Conservation (phyloP, 2,888 invertebrate genomes). For the Platycnemis pennipes region DNA sequence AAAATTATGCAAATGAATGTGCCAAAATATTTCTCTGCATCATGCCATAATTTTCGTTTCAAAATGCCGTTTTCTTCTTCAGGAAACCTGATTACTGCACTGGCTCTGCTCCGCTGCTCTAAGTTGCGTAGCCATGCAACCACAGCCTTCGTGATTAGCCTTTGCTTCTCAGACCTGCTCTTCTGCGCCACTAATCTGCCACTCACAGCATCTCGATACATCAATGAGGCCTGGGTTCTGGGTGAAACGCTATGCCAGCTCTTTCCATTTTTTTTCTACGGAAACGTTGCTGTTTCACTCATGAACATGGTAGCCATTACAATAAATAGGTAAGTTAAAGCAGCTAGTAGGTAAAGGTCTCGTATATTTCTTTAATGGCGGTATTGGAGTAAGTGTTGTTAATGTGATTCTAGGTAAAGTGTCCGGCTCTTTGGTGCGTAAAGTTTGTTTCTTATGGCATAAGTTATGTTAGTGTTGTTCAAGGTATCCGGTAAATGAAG, state of each 20-base stretch:
- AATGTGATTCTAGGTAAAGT: too few species aligned
- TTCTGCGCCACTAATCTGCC: slow-evolving; percentile 93
- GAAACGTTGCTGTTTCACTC: slow-evolving; percentile 92
- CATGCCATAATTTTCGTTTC: slow-evolving; percentile 51
- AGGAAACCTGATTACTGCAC: slow-evolving; percentile 92
- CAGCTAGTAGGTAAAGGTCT: too few species aligned
- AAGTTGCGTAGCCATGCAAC: slow-evolving; percentile 92
- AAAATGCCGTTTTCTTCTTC: slow-evolving; percentile 76
- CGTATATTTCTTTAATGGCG: neutral
- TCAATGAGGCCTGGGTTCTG: slow-evolving; percentile 90
- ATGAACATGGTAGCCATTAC: slow-evolving; percentile 95
- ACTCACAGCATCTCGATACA: slow-evolving; percentile 90
- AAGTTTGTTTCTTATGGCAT: too few species aligned
- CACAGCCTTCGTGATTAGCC: slow-evolving; percentile 92
- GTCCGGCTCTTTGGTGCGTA: too few species aligned
- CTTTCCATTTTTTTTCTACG: slow-evolving; percentile 94
- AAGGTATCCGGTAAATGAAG: too few species aligned
- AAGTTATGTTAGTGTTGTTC: too few species aligned
- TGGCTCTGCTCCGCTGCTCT: slow-evolving; percentile 88
- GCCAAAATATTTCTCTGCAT: neutral
- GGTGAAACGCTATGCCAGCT: slow-evolving; percentile 89
- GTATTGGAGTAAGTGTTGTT: too few species aligned
- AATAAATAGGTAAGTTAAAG: slow-evolving; percentile 86
- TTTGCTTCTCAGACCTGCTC: slow-evolving; percentile 91
- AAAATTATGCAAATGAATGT: too few species aligned